phyloP scores from a whole-genome alignment of 2,888 invertebrate species.

The Cenopis cana region DNA sequence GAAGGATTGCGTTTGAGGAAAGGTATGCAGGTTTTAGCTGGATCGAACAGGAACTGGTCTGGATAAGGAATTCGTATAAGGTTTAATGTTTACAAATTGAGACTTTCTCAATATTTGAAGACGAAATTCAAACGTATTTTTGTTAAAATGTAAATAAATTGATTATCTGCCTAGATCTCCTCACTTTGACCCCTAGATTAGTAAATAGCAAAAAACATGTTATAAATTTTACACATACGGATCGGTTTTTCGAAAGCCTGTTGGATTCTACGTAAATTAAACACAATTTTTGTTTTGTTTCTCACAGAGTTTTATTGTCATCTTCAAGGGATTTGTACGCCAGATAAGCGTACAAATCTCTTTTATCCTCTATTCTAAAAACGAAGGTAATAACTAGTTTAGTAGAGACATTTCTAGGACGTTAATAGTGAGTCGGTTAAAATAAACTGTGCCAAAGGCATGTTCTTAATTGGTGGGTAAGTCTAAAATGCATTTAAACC shows the following conservation, averaged over 20 bases:
- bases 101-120: background rate
- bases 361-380: too few relatives aligned
- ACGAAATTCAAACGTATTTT: background rate
- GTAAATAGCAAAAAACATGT: too few relatives aligned
- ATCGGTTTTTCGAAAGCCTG: too few relatives aligned
- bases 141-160: background rate
- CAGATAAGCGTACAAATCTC: too few relatives aligned
- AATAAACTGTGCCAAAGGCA: slow-evolving; percentile 3
- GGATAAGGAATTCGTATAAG: slow-evolving; percentile 16
- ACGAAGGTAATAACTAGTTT: background rate
- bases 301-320: background rate
- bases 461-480: slow-evolving; percentile 4
- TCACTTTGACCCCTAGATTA: too few relatives aligned
- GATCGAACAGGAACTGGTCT: slow-evolving; percentile 12
- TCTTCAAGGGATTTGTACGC: too few relatives aligned
- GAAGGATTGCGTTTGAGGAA: slow-evolving; percentile 33
- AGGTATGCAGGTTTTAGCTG: slow-evolving; percentile 22
- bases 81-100: background rate
- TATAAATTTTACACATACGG: too few relatives aligned
- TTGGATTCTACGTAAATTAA: too few relatives aligned
- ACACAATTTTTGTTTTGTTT: too few relatives aligned
- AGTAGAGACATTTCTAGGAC: background rate
- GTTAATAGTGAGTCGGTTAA: background rate
- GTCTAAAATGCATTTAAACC: slow-evolving; percentile 3
- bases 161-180: too few relatives aligned